These are phyloP conservation scores for Drosophila jambulina DNA, from an alignment of 1,140 invertebrate species.

Conservation along the genomic window DNA sequence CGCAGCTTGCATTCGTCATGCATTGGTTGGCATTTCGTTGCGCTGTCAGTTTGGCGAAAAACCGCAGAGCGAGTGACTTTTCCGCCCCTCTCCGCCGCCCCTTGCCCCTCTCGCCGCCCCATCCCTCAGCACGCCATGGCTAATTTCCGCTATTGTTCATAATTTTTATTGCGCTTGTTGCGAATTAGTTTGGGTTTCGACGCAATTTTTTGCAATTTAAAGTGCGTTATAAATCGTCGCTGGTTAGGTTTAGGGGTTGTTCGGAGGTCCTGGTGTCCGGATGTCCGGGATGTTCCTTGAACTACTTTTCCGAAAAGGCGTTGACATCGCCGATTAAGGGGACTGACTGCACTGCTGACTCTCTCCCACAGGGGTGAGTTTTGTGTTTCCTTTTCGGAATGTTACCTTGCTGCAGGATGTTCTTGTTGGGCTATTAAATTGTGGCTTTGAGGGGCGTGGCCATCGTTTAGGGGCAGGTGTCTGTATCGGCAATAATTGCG, in stretches of 20 bases:
- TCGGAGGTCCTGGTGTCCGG: neutral
- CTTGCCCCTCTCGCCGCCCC: neutral
- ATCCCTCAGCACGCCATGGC: conserved; percentile 52
- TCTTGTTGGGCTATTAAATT: conserved; percentile 61
- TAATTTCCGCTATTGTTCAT: conserved; percentile 83
- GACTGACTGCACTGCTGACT: conserved; percentile 46
- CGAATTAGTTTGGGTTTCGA: conserved; percentile 83
- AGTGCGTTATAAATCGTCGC: conserved; percentile 72
- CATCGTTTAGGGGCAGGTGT: conserved; percentile 39
- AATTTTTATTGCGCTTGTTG: conserved; percentile 84
- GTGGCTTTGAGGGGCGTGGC: conserved; percentile 32
- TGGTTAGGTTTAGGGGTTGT: conserved; percentile 67
- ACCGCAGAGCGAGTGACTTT: conserved; percentile 62
- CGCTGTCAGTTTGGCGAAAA: conserved; percentile 76
- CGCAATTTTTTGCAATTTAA: conserved; percentile 82
- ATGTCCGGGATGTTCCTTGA: conserved; percentile 6
- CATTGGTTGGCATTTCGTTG: conserved; percentile 80
- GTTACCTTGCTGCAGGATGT: conserved; percentile 22
- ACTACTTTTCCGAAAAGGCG: conserved; percentile 52
- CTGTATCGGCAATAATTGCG: conserved; percentile 26
- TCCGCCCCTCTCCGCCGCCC: conserved; percentile 7
- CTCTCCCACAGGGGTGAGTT: conserved; percentile 34
- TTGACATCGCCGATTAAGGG: conserved; percentile 77
- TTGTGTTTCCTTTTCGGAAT: conserved; percentile 4
- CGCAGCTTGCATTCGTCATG: conserved; percentile 68